Percentiles rank a stretch among this genome's conserved stretches.
phyloP scores from a whole-genome alignment of 30 jellyfish, hydroid and myxozoan species.

The Sanderia malayensis region DNA sequence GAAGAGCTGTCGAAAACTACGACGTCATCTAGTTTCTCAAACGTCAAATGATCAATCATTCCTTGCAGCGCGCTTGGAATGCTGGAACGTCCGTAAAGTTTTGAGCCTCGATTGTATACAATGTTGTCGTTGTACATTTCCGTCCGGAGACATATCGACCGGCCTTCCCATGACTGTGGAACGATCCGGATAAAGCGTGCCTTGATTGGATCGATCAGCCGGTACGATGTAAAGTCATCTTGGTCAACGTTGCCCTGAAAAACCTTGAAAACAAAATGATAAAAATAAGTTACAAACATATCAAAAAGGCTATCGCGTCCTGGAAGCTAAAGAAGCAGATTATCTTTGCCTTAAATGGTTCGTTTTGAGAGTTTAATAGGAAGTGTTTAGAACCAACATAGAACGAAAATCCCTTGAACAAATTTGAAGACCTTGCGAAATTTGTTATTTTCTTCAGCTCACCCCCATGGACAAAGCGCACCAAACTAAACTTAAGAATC shows the following conservation, averaged over 20 bases:
- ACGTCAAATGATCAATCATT: constrained; percentile 68
- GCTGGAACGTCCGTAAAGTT: constrained; percentile 59
- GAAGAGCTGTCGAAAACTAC: constrained; percentile 82
- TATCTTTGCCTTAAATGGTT: too few relatives aligned
- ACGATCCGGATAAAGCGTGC: constrained; percentile 76
- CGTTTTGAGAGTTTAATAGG: too few relatives aligned
- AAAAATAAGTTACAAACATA: too few relatives aligned
- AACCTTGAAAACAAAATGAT: constrained; percentile 46
- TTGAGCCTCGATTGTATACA: constrained; percentile 17
- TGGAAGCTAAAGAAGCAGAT: too few relatives aligned
- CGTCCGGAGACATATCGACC: constrained; percentile 73
- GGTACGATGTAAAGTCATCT: constrained; percentile 76
- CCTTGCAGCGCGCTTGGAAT: constrained; percentile 72
- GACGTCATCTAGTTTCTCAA: constrained; percentile 88
- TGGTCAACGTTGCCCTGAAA: constrained; percentile 77
- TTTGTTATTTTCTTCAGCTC: too few relatives aligned
- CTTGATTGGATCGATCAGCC: constrained; percentile 65
- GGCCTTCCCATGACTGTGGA: constrained; percentile 90
- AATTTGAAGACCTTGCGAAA: too few relatives aligned
- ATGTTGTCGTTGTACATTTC: constrained; percentile 56
- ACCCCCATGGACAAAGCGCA: too few relatives aligned
- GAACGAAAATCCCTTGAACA: too few relatives aligned
- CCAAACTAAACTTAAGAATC: too few relatives aligned
- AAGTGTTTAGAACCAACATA: too few relatives aligned
- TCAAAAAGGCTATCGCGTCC: too few relatives aligned